Evolutionary conservation across 2,888 invertebrate genomes (phyloP).

Genomic region (Ceraclea dissimilis): DNA sequence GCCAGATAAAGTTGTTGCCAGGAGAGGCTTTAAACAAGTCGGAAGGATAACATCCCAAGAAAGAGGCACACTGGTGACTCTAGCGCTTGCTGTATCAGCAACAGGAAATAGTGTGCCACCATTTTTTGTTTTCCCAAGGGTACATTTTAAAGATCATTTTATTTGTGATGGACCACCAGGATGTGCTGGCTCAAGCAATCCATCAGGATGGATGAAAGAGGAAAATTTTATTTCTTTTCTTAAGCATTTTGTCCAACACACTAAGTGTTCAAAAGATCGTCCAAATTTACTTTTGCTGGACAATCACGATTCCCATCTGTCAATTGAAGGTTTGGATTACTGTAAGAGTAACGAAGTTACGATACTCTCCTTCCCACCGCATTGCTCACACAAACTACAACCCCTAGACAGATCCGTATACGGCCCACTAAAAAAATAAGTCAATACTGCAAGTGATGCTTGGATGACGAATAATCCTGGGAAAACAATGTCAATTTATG

Average conservation of each 20-base stretch:
- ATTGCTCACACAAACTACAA: conserved; percentile 23
- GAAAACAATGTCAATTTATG: conserved; percentile 12
- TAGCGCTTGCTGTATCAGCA: conserved; percentile 29
- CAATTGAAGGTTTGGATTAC: conserved; percentile 2
- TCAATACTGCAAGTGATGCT: conserved; percentile 15
- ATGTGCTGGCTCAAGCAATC: neutral
- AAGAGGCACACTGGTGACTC: conserved; percentile 30
- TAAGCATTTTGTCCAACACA: conserved; percentile 1
- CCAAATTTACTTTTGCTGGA: neutral
- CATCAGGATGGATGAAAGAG: conserved; percentile 6
- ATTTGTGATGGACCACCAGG: conserved; percentile 5
- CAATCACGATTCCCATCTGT: conserved; percentile 2
- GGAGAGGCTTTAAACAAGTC: conserved; percentile 32
- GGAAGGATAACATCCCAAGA: conserved; percentile 32
- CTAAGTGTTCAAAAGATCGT: neutral
- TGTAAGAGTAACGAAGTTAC: neutral
- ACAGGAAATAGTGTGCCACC: conserved; percentile 31
- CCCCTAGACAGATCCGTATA: conserved; percentile 20
- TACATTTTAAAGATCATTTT: conserved; percentile 5
- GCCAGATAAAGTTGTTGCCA: conserved; percentile 31
- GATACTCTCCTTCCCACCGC: conserved; percentile 17
- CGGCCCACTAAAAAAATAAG: conserved; percentile 21
- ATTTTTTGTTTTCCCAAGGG: conserved; percentile 31
- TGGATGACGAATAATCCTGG: conserved; percentile 19
- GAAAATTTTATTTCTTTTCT: neutral